These are phyloP conservation scores for Acanthosepion lycidas DNA, from an alignment of 2,888 invertebrate species.

Conservation along the genomic window DNA sequence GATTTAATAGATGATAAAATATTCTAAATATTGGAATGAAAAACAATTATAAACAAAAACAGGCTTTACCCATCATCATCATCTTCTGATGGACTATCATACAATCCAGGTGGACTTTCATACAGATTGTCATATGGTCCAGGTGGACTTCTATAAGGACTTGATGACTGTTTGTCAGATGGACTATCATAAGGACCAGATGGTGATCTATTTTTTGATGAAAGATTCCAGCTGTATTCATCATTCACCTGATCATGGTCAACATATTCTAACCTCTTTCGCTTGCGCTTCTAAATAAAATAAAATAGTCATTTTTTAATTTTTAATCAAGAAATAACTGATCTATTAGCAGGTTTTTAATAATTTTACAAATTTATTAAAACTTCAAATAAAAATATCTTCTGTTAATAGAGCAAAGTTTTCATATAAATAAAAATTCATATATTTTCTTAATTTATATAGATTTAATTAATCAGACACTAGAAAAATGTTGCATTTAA, in stretches of 20 bases:
- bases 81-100: conserved; percentile 71
- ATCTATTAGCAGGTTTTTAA: background rate
- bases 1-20: background rate
- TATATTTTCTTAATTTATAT: no score
- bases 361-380: background rate
- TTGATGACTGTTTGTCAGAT: conserved; percentile 47
- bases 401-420: no score
- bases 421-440: no score
- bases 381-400: no score
- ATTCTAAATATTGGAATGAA: background rate
- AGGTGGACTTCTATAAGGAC: conserved; percentile 49
- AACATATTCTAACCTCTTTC: conserved; percentile 59
- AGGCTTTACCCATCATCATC: conserved; percentile 55
- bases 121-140: conserved; percentile 54
- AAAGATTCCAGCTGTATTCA: conserved; percentile 48
- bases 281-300: conserved; percentile 58
- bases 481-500: no score
- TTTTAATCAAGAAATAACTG: background rate
- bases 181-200: conserved; percentile 53
- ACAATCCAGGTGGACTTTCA: conserved; percentile 68
- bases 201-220: conserved; percentile 49
- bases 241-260: conserved; percentile 66
- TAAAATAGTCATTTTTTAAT: background rate
- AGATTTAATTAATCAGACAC: no score
- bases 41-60: background rate